Evolutionary conservation across 2,113 vertebrate species (phyloP).

Genomic region (Takifugu bimaculatus): DNA sequence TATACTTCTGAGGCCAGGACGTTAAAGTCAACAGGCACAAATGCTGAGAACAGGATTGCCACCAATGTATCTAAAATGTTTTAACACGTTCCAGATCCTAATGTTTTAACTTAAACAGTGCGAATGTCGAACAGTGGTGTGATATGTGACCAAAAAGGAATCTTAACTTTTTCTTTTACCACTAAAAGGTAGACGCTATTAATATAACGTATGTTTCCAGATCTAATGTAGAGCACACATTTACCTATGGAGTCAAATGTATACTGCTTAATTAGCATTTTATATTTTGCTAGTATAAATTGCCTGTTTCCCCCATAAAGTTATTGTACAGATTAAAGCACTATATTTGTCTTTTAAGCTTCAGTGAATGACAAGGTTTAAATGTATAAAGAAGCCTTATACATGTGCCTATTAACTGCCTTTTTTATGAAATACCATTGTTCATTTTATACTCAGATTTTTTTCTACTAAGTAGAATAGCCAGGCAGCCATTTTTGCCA

Average conservation of each 20-base stretch:
- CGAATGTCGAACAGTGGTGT: slow-evolving; percentile 13
- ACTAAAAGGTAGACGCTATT: slow-evolving; percentile 52
- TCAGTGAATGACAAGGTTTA: slow-evolving; percentile 73
- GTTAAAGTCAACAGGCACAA: slow-evolving; percentile 2
- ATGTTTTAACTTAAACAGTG: slow-evolving; percentile 27
- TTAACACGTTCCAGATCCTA: slow-evolving; percentile 19
- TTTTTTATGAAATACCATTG: slow-evolving; percentile 67
- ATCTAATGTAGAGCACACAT: slow-evolving; percentile 47
- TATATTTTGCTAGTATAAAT: slow-evolving; percentile 58
- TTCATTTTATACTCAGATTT: slow-evolving; percentile 68
- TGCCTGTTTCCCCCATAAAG: slow-evolving; percentile 55
- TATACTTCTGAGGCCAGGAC: slow-evolving; percentile 11
- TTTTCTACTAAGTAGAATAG: slow-evolving; percentile 88
- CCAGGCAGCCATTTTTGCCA: slow-evolving; percentile 61
- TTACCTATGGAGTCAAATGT: slow-evolving; percentile 50
- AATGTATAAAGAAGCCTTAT: slow-evolving; percentile 83
- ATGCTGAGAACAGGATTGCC: slow-evolving; percentile 8
- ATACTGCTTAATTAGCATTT: slow-evolving; percentile 61
- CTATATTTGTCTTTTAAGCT: slow-evolving; percentile 75
- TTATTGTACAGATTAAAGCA: slow-evolving; percentile 76
- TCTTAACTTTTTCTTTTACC: slow-evolving; percentile 36
- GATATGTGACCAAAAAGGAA: slow-evolving; percentile 46
- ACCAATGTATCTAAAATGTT: not conserved
- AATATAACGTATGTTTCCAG: slow-evolving; percentile 25
- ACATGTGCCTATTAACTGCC: slow-evolving; percentile 81